Conservation (phyloP, 2,888 invertebrate species). For the Trimorus sp. region DNA sequence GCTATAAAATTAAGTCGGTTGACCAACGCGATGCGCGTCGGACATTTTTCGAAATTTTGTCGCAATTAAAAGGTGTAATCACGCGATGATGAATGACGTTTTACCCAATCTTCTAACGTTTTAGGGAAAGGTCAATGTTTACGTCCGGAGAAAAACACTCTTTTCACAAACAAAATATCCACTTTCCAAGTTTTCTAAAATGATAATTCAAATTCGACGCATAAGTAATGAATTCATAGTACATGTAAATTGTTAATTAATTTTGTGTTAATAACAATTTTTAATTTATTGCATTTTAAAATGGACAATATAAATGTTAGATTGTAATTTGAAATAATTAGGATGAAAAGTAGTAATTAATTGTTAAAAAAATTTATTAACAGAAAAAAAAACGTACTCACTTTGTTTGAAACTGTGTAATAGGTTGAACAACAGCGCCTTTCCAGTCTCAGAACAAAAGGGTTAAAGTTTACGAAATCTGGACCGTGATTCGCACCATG, state of each 20-base stretch:
- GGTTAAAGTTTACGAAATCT: slow-evolving; percentile 2
- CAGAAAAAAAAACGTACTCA: slow-evolving; percentile 11
- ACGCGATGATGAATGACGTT: no score
- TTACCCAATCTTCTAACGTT: no score
- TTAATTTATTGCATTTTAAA: no score
- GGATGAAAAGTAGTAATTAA: no score
- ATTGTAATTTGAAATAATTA: neutral
- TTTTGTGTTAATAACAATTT: neutral
- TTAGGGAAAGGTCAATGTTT: no score
- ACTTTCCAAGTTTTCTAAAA: no score
- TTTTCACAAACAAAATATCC: neutral
- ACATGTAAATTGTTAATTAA: no score
- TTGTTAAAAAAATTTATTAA: neutral
- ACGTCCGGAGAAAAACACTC: neutral
- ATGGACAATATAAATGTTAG: neutral
- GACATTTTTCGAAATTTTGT: no score
- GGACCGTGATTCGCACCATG: slow-evolving; percentile 35
- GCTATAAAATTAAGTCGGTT: slow-evolving; percentile 47
- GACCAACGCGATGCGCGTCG: no score
- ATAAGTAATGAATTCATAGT: neutral
- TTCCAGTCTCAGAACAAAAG: slow-evolving; percentile 12
- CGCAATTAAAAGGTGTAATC: no score
- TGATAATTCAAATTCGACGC: no score
- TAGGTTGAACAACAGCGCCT: slow-evolving; percentile 10
- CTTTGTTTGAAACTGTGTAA: neutral